Base-by-base conservation (phyloP, 2,113 vertebrate species). In the Thinocorus orbignyianus region DNA sequence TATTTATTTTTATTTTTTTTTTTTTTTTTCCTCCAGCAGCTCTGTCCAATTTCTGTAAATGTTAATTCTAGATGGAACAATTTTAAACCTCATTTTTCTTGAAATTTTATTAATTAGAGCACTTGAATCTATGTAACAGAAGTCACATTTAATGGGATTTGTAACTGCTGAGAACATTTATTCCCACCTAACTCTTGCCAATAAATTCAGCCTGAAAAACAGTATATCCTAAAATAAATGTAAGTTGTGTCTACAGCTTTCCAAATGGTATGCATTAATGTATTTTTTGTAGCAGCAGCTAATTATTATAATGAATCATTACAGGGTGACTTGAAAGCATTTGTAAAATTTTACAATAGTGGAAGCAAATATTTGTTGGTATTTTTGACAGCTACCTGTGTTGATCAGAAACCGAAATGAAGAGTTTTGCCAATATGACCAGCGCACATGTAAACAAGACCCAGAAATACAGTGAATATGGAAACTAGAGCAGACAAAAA, bases 201-300 rank as follows among this genome's bases (percentile, higher is more conserved):
- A 84, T 82, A 96, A 95, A 93, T 95, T 93, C 81, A 95, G 69
- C 57, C 72, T 86, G 58, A 87, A 93, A 93, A 93, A 48, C 70
- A 71, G 33, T 87, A 78, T 84, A 77, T 86, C 80, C 71, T 92
- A 95, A 97, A 96, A 96, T 88, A 96, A 95, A 95, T 80, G 19
- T 69, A 94, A 88, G 79, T 86, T 95, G 82, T 86, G 86, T 92
- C 88, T 95, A 88, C 88, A 91, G 78, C 83, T 93, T 95, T 91
- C 86, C 81, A 95, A 95, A 96, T 57, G 46, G 77, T 76, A 71
- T 70, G 39, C 37, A 62, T 89, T 89, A 92, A 86, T 76, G 19
- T 84, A 90, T 94, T 81, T 93, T 91, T 44, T 74, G 57, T 91
- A 92, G 71, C 70, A 58, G 48, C 30, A 89, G 64, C 65, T 96